These are phyloP conservation scores for Anableps anableps DNA, from an alignment of 2,797 vertebrate genomes.

Conservation along the genomic window DNA sequence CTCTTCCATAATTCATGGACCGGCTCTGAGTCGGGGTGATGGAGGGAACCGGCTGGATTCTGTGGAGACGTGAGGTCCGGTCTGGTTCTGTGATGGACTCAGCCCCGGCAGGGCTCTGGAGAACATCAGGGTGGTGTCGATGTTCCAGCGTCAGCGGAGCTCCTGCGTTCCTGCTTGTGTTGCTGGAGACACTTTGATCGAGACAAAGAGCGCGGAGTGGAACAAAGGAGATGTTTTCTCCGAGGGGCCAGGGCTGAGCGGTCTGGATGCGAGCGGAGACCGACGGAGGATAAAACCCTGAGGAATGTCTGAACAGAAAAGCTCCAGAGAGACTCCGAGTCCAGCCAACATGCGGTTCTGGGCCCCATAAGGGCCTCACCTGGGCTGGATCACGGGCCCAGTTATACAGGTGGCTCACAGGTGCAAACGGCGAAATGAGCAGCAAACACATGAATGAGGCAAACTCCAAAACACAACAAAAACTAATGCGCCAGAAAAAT, in stretches of 20 bases:
- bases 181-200: constrained; percentile 53
- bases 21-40: constrained; percentile 38
- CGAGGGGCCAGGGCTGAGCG: not conserved
- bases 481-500: no score
- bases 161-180: constrained; percentile 21
- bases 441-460: no score
- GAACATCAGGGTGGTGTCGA: not conserved
- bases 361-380: not conserved
- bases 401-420: no score
- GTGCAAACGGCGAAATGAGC: no score
- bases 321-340: no score
- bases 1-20: constrained; percentile 79
- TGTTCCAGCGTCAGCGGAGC: not conserved
- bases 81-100: not conserved
- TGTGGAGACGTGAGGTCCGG: not conserved
- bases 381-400: not conserved
- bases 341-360: no score
- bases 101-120: not conserved
- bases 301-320: not conserved
- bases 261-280: not conserved
- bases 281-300: not conserved
- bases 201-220: constrained; percentile 57
- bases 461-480: no score
- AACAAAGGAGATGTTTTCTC: constrained; percentile 47
- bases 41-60: constrained; percentile 7